Evolutionary conservation across 1,140 invertebrate species (phyloP).

Genomic region (Oryzaephilus surinamensis): DNA sequence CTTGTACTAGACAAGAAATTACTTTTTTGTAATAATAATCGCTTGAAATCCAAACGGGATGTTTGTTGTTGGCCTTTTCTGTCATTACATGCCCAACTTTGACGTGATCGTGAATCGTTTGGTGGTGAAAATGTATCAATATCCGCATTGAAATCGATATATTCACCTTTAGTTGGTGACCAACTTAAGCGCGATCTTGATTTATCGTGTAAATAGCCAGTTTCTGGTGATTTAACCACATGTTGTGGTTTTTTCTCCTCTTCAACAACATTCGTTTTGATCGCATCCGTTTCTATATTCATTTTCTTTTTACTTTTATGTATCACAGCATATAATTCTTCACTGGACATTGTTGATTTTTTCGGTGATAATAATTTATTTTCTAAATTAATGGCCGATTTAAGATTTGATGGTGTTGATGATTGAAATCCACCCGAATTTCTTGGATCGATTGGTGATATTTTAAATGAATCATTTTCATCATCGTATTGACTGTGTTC

Average conservation of each 20-base stretch:
- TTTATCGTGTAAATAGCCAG: conserved; percentile 44
- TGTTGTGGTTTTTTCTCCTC: conserved; percentile 37
- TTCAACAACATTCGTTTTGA: conserved; percentile 40
- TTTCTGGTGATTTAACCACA: conserved; percentile 42
- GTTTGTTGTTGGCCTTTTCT: conserved; percentile 42
- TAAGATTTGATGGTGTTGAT: conserved; percentile 44
- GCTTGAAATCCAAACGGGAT: conserved; percentile 70
- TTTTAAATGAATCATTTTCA: conserved; percentile 39
- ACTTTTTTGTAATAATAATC: conserved; percentile 58
- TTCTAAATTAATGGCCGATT: conserved; percentile 29
- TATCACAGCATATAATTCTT: conserved; percentile 65
- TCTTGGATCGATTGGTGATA: conserved; percentile 53
- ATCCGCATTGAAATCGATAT: conserved; percentile 27
- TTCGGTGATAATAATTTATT: conserved; percentile 45
- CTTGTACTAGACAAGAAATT: conserved; percentile 40
- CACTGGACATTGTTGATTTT: conserved; percentile 63
- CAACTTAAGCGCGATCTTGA: conserved; percentile 38
- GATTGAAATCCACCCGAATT: conserved; percentile 42
- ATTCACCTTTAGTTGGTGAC: conserved; percentile 41
- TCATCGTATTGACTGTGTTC: conserved; percentile 6
- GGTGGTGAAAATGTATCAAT: conserved; percentile 27
- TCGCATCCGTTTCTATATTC: conserved; percentile 49
- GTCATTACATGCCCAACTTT: conserved; percentile 41
- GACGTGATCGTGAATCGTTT: conserved; percentile 25
- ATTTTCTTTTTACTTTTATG: conserved; percentile 67